phyloP scores from a whole-genome alignment of 2,797 vertebrate genomes.

The Megaceryle alcyon region DNA sequence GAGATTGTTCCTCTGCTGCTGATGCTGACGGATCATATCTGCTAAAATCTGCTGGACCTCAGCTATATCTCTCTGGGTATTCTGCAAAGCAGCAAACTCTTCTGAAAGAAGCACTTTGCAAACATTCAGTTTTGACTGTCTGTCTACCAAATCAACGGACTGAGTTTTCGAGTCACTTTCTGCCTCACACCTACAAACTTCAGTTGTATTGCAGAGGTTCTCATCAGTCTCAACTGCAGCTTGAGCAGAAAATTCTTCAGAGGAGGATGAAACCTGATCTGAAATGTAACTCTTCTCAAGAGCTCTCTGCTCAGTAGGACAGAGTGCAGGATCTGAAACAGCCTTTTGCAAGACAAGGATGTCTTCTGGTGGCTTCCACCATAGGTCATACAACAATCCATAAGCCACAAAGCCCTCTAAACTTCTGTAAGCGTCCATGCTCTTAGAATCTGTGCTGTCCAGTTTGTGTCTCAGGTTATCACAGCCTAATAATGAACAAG shows the following conservation, averaged over 20 bases:
- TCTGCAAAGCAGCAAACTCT: conserved; percentile 84
- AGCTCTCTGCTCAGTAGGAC: neutral
- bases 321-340: neutral
- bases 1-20: conserved; percentile 81
- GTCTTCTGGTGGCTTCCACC: conserved; percentile 82
- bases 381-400: conserved; percentile 84
- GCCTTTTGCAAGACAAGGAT: neutral
- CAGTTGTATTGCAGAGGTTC: neutral
- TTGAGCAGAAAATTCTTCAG: neutral
- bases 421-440: conserved; percentile 77
- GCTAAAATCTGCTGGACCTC: conserved; percentile 85
- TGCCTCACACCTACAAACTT: neutral
- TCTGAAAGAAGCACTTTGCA: conserved; percentile 85
- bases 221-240: neutral
- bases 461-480: conserved; percentile 74
- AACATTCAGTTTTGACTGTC: conserved; percentile 1
- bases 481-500: conserved; percentile 66
- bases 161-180: neutral
- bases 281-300: neutral
- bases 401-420: conserved; percentile 87
- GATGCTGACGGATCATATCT: conserved; percentile 86
- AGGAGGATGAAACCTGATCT: neutral
- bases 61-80: conserved; percentile 76
- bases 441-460: conserved; percentile 56
- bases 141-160: neutral